Conservation (phyloP, 2,888 invertebrate species). For the Patella ulyssiponensis region DNA sequence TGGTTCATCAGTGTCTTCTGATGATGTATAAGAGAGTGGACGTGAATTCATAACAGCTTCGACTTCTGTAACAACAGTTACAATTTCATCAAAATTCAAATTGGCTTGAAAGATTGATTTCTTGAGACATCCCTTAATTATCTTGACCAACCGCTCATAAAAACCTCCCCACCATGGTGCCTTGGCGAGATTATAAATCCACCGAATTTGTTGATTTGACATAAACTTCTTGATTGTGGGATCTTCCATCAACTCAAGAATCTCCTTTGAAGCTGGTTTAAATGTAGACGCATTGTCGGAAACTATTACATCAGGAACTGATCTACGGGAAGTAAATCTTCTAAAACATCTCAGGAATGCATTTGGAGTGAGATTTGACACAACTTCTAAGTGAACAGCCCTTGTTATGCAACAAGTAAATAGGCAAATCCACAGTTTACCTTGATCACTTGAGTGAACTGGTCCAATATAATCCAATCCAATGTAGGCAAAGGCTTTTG, state of each 20-base stretch:
- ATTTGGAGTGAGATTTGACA: background rate
- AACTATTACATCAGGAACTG: constrained; percentile 7
- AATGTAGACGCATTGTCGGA: constrained; percentile 23
- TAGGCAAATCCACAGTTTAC: constrained; percentile 10
- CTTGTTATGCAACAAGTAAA: constrained; percentile 16
- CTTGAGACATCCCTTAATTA: constrained; percentile 19
- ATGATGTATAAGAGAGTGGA: constrained; percentile 6
- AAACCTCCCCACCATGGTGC: constrained; percentile 27
- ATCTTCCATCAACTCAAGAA: background rate
- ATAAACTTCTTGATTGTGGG: background rate
- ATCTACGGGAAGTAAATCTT: constrained; percentile 13
- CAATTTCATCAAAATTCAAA: constrained; percentile 8
- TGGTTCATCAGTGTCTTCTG: constrained; percentile 13
- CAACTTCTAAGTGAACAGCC: too few relatives aligned
- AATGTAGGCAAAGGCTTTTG: constrained; percentile 1
- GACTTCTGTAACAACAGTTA: constrained; percentile 17
- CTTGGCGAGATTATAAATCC: background rate
- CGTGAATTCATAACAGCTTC: constrained; percentile 6
- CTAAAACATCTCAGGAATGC: constrained; percentile 20
- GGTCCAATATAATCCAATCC: constrained; percentile 23
- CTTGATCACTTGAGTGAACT: constrained; percentile 8
- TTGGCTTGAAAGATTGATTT: constrained; percentile 15
- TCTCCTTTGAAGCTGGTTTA: constrained; percentile 5
- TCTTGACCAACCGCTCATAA: constrained; percentile 19
- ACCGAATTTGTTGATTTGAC: background rate